Percentiles rank a stretch among this genome's conserved stretches.
phyloP scores from a whole-genome alignment of 2,797 vertebrate genomes.

The Rhinatrema bivittatum region DNA sequence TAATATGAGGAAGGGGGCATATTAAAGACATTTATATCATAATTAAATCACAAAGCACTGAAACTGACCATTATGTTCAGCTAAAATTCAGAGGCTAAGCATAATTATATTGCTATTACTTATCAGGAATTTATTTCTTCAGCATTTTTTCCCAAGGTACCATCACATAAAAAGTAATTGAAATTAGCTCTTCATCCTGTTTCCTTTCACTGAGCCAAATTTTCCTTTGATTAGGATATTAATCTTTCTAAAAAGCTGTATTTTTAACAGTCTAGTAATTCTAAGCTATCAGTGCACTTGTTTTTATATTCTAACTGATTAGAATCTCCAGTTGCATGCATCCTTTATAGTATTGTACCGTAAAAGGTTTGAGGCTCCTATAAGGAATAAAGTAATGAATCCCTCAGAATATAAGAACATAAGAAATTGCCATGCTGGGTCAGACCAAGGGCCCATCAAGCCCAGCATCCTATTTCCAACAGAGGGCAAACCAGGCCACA shows the following conservation, averaged over 20 bases:
- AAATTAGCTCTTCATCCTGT: neutral
- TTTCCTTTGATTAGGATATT: conserved; percentile 4
- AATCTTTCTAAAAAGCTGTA: neutral
- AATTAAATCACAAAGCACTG: too few species aligned
- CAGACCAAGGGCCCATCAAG: too few species aligned
- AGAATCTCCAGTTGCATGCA: neutral
- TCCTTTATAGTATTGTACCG: neutral
- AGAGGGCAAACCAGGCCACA: too few species aligned
- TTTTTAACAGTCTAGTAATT: neutral
- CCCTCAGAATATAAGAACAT: too few species aligned
- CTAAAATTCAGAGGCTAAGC: too few species aligned
- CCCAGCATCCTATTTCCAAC: too few species aligned
- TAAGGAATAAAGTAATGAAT: neutral
- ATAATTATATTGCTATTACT: too few species aligned
- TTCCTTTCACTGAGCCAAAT: neutral
- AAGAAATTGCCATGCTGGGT: too few species aligned
- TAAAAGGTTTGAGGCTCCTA: neutral
- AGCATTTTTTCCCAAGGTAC: neutral
- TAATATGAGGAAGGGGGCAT: too few species aligned
- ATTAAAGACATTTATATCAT: too few species aligned
- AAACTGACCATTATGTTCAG: too few species aligned
- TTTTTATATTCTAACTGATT: neutral
- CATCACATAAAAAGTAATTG: neutral
- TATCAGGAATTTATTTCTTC: too few species aligned
- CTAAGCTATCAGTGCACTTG: neutral